Evolutionary conservation across 2,113 vertebrate species (phyloP), one percentile per base, ranked within the genome.

Genomic region (Mirza zaza): DNA sequence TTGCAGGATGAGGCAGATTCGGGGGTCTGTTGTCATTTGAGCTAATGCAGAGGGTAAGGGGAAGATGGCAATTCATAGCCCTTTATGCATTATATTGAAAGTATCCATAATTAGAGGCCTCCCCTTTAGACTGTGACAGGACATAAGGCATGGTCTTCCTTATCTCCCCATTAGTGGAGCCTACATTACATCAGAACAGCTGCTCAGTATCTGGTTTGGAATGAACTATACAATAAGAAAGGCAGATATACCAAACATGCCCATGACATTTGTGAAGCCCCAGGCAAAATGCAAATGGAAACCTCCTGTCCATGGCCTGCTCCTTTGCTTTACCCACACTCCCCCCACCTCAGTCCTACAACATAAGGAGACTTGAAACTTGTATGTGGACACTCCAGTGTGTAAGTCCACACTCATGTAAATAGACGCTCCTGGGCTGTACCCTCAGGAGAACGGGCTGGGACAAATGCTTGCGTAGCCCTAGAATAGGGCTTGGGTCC

Each of bases 81-180:
- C 14, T 95, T 86, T 81, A 55, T 8, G 76, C 8, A n/a, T 0
- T 50, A 13, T 73, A 55, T 82, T 71, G n/a, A 73, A 95, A 89
- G 13, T 29, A 65, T 42, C 82, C 77, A 79, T 83, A 75, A 68
- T 55, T 45, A 50, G 12, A 79, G 23, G 63, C 6, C 23, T 90
- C 6, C 45, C 29, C 25, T 21, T 92, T 65, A 68, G 36, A 12
- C 50, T 70, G 5, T 34, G 18, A 42, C 0, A 63, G 25, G 59
- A 63, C 6, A 34, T 68, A 85, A 81, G 10, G 14, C 5, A 23
- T 21, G 4, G 27, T 76, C 61, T 76, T 92, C 32, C 14, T 84
- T 95, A 52, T 65, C 25, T 88, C 9, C 93, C 42, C 39, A 0
- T 93, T 97, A 97, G 76, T 79, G 45, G 85, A 90, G 5, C 11